These are phyloP conservation scores for Entomyzon cyanotis DNA, from an alignment of 2,113 vertebrate species.

Conservation along the genomic window DNA sequence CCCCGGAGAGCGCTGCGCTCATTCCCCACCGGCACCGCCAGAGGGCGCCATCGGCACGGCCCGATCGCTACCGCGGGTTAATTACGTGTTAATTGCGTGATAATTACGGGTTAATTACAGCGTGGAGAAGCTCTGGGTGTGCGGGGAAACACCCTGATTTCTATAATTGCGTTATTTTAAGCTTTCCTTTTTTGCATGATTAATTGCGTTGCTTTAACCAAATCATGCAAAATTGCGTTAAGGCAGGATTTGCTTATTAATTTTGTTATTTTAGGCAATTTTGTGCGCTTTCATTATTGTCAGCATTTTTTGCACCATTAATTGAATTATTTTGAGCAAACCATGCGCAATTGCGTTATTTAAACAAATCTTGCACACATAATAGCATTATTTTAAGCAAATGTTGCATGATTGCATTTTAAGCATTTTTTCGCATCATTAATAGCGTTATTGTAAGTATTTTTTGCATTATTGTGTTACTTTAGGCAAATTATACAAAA, in stretches of 20 bases:
- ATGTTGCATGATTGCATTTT: neutral
- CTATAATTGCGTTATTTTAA: too few species aligned
- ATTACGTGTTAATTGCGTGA: neutral
- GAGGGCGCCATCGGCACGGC: neutral
- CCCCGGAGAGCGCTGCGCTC: neutral
- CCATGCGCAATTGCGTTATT: neutral
- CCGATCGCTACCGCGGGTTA: neutral
- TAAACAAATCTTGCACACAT: neutral
- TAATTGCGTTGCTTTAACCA: neutral
- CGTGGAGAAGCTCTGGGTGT: neutral
- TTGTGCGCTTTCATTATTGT: neutral
- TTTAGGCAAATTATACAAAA: neutral
- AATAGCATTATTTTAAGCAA: neutral
- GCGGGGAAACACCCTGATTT: neutral
- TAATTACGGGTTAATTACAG: neutral
- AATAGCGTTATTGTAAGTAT: neutral
- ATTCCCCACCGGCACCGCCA: neutral
- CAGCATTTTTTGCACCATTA: neutral
- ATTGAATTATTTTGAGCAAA: neutral
- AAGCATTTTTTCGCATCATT: neutral
- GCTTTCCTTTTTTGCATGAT: too few species aligned
- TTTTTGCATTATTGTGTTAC: neutral
- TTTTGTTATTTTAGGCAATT: neutral
- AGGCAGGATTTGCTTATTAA: neutral
- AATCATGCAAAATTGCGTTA: neutral